Evolutionary conservation across 1,140 invertebrate genomes (phyloP).

Genomic region (Charaxes varanes): DNA sequence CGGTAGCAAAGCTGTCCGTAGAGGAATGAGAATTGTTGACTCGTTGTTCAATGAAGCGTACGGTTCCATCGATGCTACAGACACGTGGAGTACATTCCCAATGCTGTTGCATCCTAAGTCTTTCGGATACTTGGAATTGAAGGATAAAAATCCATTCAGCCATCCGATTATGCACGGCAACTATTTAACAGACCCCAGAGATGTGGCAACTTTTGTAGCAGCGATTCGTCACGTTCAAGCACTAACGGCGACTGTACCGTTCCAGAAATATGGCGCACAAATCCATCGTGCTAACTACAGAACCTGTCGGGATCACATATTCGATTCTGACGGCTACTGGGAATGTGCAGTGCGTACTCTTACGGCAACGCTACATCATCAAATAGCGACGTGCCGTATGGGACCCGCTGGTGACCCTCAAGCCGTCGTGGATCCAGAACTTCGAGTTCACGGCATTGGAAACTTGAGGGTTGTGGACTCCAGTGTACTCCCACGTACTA

Average conservation of each 20-base stretch:
- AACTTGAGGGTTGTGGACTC: constrained; percentile 75
- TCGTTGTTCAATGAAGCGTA: constrained; percentile 76
- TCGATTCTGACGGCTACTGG: constrained; percentile 76
- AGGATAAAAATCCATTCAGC: constrained; percentile 75
- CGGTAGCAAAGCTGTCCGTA: constrained; percentile 75
- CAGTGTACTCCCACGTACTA: constrained; percentile 73
- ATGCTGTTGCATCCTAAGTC: constrained; percentile 78
- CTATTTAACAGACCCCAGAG: constrained; percentile 74
- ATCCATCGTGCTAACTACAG: constrained; percentile 64
- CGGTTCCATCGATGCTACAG: constrained; percentile 62
- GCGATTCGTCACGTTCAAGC: constrained; percentile 65
- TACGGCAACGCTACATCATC: constrained; percentile 75
- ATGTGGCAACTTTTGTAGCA: constrained; percentile 68
- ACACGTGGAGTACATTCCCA: constrained; percentile 70
- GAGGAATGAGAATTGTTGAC: constrained; percentile 75
- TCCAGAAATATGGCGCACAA: constrained; percentile 66
- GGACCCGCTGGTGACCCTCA: constrained; percentile 69
- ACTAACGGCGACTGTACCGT: constrained; percentile 61
- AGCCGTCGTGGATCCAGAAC: constrained; percentile 74
- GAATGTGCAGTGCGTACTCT: constrained; percentile 73
- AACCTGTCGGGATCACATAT: constrained; percentile 54
- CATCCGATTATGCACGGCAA: constrained; percentile 80
- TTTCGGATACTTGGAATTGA: constrained; percentile 76
- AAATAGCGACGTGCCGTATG: constrained; percentile 81
- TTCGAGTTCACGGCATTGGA: constrained; percentile 72